These are phyloP conservation scores for Meriones psammophilus DNA, from an alignment of 2,797 vertebrate species.

Conservation along the genomic window DNA sequence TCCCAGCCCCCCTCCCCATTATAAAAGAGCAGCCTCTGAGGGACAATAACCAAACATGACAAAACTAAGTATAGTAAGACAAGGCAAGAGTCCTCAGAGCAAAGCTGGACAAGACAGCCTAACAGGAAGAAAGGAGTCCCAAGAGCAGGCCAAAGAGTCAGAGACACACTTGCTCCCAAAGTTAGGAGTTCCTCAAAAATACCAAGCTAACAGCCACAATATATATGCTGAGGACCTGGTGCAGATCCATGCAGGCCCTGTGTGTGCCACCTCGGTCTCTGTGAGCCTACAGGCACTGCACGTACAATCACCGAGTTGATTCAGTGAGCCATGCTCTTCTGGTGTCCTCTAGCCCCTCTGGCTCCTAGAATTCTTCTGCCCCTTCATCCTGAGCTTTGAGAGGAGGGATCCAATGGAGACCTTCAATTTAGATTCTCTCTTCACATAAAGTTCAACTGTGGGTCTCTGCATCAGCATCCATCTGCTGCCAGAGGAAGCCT, in stretches of 20 bases:
- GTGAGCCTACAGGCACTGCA: too few relatives aligned
- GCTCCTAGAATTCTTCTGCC: neutral
- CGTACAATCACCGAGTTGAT: neutral
- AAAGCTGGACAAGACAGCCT: neutral
- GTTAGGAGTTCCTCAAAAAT: neutral
- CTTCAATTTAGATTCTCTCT: neutral
- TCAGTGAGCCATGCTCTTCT: neutral
- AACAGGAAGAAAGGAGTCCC: neutral
- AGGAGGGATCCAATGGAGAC: neutral
- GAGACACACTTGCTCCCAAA: neutral
- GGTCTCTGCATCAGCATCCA: neutral
- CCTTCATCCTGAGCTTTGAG: neutral
- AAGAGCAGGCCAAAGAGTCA: neutral
- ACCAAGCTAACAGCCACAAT: neutral
- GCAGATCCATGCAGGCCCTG: neutral
- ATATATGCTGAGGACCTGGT: neutral
- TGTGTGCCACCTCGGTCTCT: neutral
- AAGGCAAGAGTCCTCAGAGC: neutral
- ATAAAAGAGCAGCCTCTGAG: neutral
- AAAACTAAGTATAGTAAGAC: neutral
- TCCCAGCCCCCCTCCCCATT: too few relatives aligned
- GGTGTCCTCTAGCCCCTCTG: neutral
- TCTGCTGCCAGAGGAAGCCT: neutral
- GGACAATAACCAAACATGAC: neutral
- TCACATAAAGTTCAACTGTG: neutral